phyloP scores from a whole-genome alignment of 2,888 invertebrate genomes.

The Heliothis peltigera region DNA sequence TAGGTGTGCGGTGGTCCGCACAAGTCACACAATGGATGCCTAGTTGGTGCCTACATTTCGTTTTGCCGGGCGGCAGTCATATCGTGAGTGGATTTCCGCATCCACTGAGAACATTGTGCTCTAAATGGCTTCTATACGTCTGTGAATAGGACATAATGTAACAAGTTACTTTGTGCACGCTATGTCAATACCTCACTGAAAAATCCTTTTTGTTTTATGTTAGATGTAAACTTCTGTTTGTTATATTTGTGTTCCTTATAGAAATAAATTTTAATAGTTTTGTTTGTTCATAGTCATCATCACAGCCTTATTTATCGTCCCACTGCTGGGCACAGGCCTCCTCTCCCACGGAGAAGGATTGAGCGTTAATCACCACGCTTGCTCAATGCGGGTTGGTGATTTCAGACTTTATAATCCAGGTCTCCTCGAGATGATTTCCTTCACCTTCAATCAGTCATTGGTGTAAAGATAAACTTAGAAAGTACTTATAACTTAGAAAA shows the following conservation, averaged over 20 bases:
- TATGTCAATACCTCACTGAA: constrained; percentile 63
- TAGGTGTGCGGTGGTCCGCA: constrained; percentile 30
- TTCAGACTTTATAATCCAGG: no score
- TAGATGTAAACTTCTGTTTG: constrained; percentile 15
- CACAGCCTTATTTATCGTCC: no score
- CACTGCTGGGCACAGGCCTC: no score
- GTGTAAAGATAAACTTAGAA: no score
- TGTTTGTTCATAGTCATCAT: no score
- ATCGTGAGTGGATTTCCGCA: constrained; percentile 82
- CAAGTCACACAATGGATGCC: constrained; percentile 53
- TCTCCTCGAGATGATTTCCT: no score
- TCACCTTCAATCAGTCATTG: no score
- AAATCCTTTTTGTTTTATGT: constrained; percentile 54
- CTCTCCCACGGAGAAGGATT: no score
- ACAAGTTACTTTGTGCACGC: constrained; percentile 69
- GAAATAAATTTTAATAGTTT: neutral
- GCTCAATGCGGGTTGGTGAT: no score
- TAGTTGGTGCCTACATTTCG: constrained; percentile 66
- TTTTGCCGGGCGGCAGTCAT: constrained; percentile 72
- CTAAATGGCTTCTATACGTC: constrained; percentile 70
- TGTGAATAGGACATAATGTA: constrained; percentile 74
- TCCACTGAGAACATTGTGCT: constrained; percentile 75
- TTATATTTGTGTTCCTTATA: constrained; percentile 5
- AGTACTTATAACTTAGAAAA: no score
- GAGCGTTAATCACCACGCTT: no score